These are phyloP conservation scores for Hololepta plana DNA, from an alignment of 2,888 invertebrate species.

Conservation along the genomic window DNA sequence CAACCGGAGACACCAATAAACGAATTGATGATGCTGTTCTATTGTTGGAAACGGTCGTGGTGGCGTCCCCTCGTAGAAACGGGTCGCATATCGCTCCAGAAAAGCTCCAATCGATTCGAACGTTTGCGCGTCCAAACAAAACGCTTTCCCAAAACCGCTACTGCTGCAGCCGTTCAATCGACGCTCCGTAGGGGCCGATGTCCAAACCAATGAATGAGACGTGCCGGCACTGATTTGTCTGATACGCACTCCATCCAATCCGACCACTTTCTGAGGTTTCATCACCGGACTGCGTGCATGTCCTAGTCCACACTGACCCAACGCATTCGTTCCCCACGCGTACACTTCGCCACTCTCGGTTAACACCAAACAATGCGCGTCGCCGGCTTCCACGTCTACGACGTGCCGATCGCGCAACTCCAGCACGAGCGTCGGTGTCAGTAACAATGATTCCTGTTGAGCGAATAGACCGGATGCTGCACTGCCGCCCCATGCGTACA, in stretches of 20 bases:
- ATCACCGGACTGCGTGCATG: conserved; percentile 38
- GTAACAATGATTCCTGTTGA: conserved; percentile 34
- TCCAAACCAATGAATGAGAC: conserved; percentile 44
- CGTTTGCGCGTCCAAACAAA: conserved; percentile 41
- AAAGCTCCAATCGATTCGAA: conserved; percentile 34
- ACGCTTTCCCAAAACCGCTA: conserved; percentile 41
- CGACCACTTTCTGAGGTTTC: conserved; percentile 35
- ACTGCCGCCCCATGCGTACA: conserved; percentile 45
- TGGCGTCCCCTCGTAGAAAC: conserved; percentile 26
- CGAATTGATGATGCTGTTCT: conserved; percentile 36
- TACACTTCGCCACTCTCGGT: conserved; percentile 35
- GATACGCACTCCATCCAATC: conserved; percentile 32
- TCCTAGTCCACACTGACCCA: conserved; percentile 47
- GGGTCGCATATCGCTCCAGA: conserved; percentile 35
- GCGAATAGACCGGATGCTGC: conserved; percentile 38
- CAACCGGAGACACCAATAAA: conserved; percentile 34
- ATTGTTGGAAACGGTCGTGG: conserved; percentile 30
- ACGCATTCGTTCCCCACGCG: conserved; percentile 44
- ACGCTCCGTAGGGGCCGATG: conserved; percentile 28
- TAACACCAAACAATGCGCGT: conserved; percentile 41
- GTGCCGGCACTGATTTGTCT: conserved; percentile 45
- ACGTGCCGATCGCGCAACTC: conserved; percentile 37
- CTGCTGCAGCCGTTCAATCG: conserved; percentile 30
- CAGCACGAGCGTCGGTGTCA: conserved; percentile 34
- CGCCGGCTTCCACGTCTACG: conserved; percentile 40